A percentile compares a stretch with the other conserved stretches of the same genome.
These are phyloP conservation scores for Macrobrachium rosenbergii DNA, from an alignment of 1,140 invertebrate species.

Conservation along the genomic window DNA sequence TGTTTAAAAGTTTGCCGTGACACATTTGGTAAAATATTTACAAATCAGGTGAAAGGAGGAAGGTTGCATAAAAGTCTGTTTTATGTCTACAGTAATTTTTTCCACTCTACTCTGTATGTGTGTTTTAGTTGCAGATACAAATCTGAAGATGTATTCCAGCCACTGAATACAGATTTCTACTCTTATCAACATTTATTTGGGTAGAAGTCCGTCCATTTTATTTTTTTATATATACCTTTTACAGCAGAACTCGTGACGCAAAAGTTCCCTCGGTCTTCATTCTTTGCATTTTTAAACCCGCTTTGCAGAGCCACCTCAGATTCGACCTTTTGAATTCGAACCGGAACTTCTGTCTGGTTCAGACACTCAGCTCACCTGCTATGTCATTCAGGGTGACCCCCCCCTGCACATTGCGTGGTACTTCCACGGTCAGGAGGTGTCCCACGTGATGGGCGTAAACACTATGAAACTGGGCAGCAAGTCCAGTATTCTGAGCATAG, in stretches of 20 bases:
- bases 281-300: not conserved
- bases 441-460: conserved; percentile 65
- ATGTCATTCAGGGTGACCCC: conserved; percentile 85
- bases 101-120: too few species aligned
- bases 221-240: conserved; percentile 2
- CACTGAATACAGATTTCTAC: not conserved
- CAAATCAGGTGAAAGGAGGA: too few species aligned
- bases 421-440: conserved; percentile 75
- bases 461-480: conserved; percentile 77
- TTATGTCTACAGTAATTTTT: too few species aligned
- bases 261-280: not conserved
- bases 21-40: too few species aligned
- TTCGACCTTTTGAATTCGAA: conserved; percentile 54
- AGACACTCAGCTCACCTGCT: conserved; percentile 79
- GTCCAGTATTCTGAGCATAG: conserved; percentile 82
- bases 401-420: conserved; percentile 85
- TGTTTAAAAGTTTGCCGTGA: too few species aligned
- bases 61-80: too few species aligned
- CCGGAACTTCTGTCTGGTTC: conserved; percentile 70
- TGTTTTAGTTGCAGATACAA: too few species aligned
- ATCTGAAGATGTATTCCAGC: too few species aligned
- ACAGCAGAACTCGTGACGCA: not conserved
- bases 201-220: not conserved
- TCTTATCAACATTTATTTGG: too few species aligned
- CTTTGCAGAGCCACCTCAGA: conserved; percentile 50